Conservation (phyloP, 2,888 invertebrate genomes). For the Glaucopsyche alexis region DNA sequence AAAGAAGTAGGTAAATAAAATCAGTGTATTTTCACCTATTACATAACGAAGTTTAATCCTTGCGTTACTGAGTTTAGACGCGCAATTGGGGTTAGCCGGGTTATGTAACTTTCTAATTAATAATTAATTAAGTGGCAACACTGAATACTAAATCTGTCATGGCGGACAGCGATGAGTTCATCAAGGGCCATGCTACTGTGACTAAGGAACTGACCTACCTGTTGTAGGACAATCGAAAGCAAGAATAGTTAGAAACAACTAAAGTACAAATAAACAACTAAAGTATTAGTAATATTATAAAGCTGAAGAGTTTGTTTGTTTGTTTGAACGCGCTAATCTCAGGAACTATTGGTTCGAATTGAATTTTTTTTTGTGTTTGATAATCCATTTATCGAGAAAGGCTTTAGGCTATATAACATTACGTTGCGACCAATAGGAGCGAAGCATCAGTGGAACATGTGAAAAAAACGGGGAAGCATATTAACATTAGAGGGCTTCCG, state of each 20-base stretch:
- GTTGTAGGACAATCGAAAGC: background rate
- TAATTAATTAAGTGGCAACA: conserved; percentile 18
- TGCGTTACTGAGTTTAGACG: conserved; percentile 8
- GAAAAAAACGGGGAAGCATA: too few species aligned
- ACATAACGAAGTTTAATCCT: conserved; percentile 23
- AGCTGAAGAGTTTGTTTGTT: too few species aligned
- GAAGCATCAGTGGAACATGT: too few species aligned
- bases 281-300: too few species aligned
- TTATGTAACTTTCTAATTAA: conserved; percentile 26
- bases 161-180: conserved; percentile 10
- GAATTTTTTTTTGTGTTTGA: too few species aligned
- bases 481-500: too few species aligned
- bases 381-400: too few species aligned
- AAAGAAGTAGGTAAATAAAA: background rate
- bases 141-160: conserved; percentile 17
- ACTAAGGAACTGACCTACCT: conserved; percentile 22
- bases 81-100: conserved; percentile 22
- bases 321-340: too few species aligned
- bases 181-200: background rate
- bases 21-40: background rate
- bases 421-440: too few species aligned
- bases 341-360: too few species aligned
- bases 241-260: background rate
- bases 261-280: too few species aligned
- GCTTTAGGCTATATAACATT: too few species aligned